phyloP scores from a whole-genome alignment of 2,113 vertebrate genomes.

The Scomber japonicus region DNA sequence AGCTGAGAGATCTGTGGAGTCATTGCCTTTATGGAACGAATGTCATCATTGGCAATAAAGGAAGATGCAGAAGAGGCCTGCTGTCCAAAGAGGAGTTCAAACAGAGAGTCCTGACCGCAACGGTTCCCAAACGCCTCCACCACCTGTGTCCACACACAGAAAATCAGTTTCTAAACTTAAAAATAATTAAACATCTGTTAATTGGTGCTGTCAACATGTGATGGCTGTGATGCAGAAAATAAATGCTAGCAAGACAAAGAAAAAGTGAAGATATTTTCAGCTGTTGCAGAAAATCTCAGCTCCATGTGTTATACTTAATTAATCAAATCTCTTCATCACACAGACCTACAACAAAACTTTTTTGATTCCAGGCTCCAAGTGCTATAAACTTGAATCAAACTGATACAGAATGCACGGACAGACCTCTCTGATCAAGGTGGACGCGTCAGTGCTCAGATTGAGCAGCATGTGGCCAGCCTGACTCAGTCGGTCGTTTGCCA shows the following conservation, averaged over 20 bases:
- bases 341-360: background rate
- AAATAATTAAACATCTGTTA: background rate
- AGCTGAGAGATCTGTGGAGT: slow-evolving; percentile 87
- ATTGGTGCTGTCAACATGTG: background rate
- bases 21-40: slow-evolving; percentile 83
- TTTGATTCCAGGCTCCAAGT: background rate
- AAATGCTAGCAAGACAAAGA: background rate
- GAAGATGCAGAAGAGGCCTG: slow-evolving; percentile 82
- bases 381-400: background rate
- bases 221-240: background rate
- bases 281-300: background rate
- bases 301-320: background rate
- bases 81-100: slow-evolving; percentile 88
- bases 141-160: slow-evolving; percentile 69
- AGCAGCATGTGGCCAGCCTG: slow-evolving; percentile 97
- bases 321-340: background rate
- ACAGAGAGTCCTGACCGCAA: slow-evolving; percentile 87
- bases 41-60: slow-evolving; percentile 91
- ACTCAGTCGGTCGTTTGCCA: slow-evolving; percentile 94
- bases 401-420: background rate
- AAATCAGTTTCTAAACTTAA: background rate
- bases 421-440: slow-evolving; percentile 89
- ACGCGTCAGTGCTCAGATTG: slow-evolving; percentile 88
- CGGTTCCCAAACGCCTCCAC: slow-evolving; percentile 94
- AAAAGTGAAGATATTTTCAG: background rate